Base-by-base conservation (phyloP, 2,797 vertebrate species). In the Helicolenus hilgendorfi region DNA sequence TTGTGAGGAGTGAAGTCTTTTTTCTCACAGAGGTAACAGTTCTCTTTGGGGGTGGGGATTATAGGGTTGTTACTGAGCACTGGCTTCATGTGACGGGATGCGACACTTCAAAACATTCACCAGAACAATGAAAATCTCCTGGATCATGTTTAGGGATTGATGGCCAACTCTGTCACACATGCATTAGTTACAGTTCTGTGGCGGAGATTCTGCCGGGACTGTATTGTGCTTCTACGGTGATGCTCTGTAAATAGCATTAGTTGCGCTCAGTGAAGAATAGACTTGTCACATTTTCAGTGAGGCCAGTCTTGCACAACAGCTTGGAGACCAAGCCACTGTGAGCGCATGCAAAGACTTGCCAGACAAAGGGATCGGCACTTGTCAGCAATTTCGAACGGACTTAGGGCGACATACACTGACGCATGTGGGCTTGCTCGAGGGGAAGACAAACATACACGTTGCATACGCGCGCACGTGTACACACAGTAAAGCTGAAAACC, bases 181-280 rank as follows among this genome's bases (percentile, higher is more conserved):
- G 91, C 93, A 96, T 96, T 95, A 95, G 96, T 87, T 93, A 81
- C 93, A 91, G 92, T 78, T 80, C 85, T 67, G 88, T 60, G 72
- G 84, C 85, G 74, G 81, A 92, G 84, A 89, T 91, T 85, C 91
- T 92, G 80, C 86, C 55, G 92, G 88, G 86, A 90, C 94, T 56
- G 86, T 59, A 80, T 92, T 96, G 95, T 95, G 94, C 86, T 94
- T 92, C 84, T 87, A 89, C 92, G 74, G 91, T 74, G 90, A 93
- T 96, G 96, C 92, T 94, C 91, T 65, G 91, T 92, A 96, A 97
- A 96, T 94, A 95, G 95, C 94, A 96, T 96, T 96, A 96, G 96
- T 93, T 82, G 91, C 88, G 94, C 94, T 96, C 89, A 53, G 92
- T 94, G 95, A 94, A 96, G 94, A 97, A 96, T 93, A 94, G 95